Base-by-base conservation (phyloP, 2,797 vertebrate species). In the Spheniscus humboldti region DNA sequence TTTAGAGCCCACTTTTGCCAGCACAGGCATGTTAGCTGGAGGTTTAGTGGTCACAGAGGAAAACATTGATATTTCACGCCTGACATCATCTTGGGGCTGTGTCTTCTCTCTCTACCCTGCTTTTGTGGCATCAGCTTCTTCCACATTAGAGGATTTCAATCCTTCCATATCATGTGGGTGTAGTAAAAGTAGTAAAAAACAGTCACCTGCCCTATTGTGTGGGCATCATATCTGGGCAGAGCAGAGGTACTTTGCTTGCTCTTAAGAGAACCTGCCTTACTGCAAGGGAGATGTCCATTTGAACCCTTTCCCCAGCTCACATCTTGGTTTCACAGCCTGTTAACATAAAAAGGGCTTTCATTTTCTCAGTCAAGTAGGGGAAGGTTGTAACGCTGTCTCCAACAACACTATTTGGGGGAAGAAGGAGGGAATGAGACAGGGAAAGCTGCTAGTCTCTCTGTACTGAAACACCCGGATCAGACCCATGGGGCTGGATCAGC, bases 1-100 rank as follows among this genome's bases (percentile, higher is more conserved):
- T 96, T 97, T 92, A 95, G 95, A 97, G 87, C 68, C 71, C 81
- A 53, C 86, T 92, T 95, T 80, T 96, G 91, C 96, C 95, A 92
- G 63, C 31, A 78, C 53, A 43, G 82, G 72, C 94, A 73, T 55
- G 50, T 95, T 93, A 97, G 82, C 91, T 72, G 62, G 74, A 83
- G 89, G 82, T 88, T 97, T 97, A 89, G 94, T 97, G 92, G 79
- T 93, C 92, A 63, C 48, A 63, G 85, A 92, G 89, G 90, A 90
- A 92, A 96, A 94, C 45, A 78, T 1, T 96, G 97, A 20, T 96
- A 67, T 92, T 97, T 97, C 63, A 77, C 79, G 94, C 45, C 86
- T 73, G 56, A 39, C 30, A 24, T 80, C 76, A 63, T 60, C 63
- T 4, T 33, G 86, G 59, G 73, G 53, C 73, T 74, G 25, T n/a